Base-by-base conservation (phyloP, 2,888 invertebrate genomes). In the Apoda limacodes region DNA sequence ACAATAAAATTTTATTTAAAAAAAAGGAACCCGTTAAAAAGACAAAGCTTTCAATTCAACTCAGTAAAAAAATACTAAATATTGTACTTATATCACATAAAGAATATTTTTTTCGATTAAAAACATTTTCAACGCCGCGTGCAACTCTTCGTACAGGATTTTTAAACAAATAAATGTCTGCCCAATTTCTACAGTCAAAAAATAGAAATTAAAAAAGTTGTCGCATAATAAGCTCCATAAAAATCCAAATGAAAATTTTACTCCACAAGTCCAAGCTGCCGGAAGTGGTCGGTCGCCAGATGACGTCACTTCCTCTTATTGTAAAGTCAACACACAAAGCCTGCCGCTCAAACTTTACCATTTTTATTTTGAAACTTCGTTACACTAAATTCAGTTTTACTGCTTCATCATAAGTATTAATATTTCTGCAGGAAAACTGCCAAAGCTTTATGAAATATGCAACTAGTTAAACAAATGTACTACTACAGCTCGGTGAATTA, bases 301-400 rank as follows among this genome's bases (percentile, higher is more conserved):
- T 75, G 75, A 63, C 69, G 61, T 55, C 46, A 53, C 54, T 59
- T 74, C 66, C 71, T 75, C 71, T 75, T 72, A 72, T 74, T 74
- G 65, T 66, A 68, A 68, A 71, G n/a, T 69, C 72, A 54, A 62
- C 53, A 53, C 55, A 67, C 68, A 71, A 66, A 70, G 69, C 67
- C 66, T 53, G 57, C 46, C 58, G 55, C 55, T 61, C 50, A 52
- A 46, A 46, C 45, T 45, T 36, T 34, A 47, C 58, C 48, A 50
- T 25, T 32, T 23, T 29, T 25, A 17, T 21, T 22, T 10, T 12
- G 3, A 13, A n/a, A 0, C 1, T 3, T 15, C 3, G 17, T 13
- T 31, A 35, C 6, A 9, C 33, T 1, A 60, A 46, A 48, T 28
- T 28, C 13, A 36, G 40, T 59, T 41, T 37, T 64, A 52, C 13